Percentiles rank a stretch among this genome's conserved stretches.
Evolutionary conservation across 2,113 vertebrate genomes (phyloP).

Genomic region (Turdus rufiventris): DNA sequence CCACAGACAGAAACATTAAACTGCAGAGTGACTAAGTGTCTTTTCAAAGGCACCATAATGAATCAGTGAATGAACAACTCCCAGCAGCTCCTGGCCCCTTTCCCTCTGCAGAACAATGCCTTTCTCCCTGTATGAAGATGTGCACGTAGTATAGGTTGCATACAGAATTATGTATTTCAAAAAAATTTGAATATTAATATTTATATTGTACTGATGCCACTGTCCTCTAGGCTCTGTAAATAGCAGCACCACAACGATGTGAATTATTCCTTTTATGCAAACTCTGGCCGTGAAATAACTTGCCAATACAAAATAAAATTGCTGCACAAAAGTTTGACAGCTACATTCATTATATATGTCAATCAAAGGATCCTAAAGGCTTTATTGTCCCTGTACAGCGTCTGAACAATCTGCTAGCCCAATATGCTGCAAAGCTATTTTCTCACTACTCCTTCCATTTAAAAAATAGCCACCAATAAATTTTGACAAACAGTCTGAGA

Average conservation of each 20-base stretch:
- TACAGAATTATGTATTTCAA: not conserved
- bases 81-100: slow-evolving; percentile 3
- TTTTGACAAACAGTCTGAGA: slow-evolving; percentile 19
- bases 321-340: slow-evolving; percentile 41
- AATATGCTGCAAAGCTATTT: slow-evolving; percentile 50
- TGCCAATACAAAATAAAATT: slow-evolving; percentile 7
- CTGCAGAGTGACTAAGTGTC: slow-evolving; percentile 36
- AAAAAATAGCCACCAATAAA: slow-evolving; percentile 43
- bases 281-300: not conserved
- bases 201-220: not conserved
- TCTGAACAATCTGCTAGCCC: slow-evolving; percentile 54
- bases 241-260: slow-evolving; percentile 11
- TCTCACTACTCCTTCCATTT: slow-evolving; percentile 27
- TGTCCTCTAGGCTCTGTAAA: not conserved
- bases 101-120: not conserved
- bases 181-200: slow-evolving; percentile 25
- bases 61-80: slow-evolving; percentile 33
- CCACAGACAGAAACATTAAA: not conserved
- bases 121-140: not conserved
- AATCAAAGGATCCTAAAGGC: slow-evolving; percentile 30
- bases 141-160: not conserved
- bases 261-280: slow-evolving; percentile 20
- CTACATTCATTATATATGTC: slow-evolving; percentile 34
- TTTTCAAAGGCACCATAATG: slow-evolving; percentile 18
- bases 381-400: slow-evolving; percentile 34